Base-by-base conservation (phyloP, 2,888 invertebrate genomes). In the Piscicola geometra region DNA sequence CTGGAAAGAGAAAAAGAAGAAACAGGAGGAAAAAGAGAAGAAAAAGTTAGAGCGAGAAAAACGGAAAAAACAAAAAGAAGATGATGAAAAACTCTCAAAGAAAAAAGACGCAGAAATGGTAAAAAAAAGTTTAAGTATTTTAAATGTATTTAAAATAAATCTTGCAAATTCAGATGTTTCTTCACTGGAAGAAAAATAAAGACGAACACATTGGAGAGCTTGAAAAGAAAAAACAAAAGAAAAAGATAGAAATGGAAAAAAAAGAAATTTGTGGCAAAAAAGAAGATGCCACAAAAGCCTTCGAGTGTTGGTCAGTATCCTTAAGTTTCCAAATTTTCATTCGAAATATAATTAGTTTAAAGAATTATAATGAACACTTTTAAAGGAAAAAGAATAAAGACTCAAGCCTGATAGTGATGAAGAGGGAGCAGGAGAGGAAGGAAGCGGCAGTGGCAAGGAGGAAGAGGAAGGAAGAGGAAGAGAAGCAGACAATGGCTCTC, bases 181-280 rank as follows among this genome's bases (percentile, higher is more conserved):
- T 25, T n/a, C 52, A 73, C 9, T 73, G 73, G 73, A 73, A 73
- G 30, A 56, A 73, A 64, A 60, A 35, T 33, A 73, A 73, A 56
- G 73, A 73, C 33, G 36, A 33, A 15, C 18, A 28, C 12, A 25
- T 73, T 52, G 56, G 64, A 36, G 64, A 73, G 21, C 33, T n/a
- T 0, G 2, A 52, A 33, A 56, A 32, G 32, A 73, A 56, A 33
- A 35, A 73, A 60, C 28, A 35, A 28, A 60, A 35, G 32, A 33
- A 73, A 25, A 73, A 64, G 64, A 25, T 25, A 3, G 64, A 36
- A n/a, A 41, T 33, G 18, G 60, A 64, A 73, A 73, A 73, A 25
- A 41, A 73, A 21, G 33, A 73, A 64, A 33, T 25, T 21, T 52
- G 5, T 28, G 56, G 52, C 32, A 73, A 73, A 60, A 33, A 64